Base-by-base conservation (phyloP, 2,888 invertebrate genomes). In the Lasioglossum zephyrum region DNA sequence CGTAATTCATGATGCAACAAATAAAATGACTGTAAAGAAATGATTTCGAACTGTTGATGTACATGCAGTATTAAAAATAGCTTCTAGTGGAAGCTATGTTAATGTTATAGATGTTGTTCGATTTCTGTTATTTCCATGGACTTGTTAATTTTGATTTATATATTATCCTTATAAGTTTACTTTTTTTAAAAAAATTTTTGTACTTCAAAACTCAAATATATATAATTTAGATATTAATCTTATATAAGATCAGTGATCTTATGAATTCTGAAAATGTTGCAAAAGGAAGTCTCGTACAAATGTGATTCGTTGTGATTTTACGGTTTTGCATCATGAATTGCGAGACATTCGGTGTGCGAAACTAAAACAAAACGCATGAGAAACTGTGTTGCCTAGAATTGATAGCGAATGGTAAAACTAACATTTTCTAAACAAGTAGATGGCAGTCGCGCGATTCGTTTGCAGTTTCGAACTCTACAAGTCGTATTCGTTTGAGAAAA, bases 331-430 rank as follows among this genome's bases (percentile, higher is more conserved):
- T 73, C 41, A n/a, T 18, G 60, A 75, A 75, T 75, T 44, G n/a
- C 60, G 26, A 18, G 8, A 44, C 26, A 44, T 4, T 44, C 26
- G n/a, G 13, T 41, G 18, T 22, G 31, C 11, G 60, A 75, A 49
- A 26, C 60, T 60, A 39, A 70, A 69, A 82, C 44, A 18, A 60
- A 47, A 76, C 39, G 41, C 41, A 49, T 47, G 53, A 22, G 5
- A 26, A 18, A 31, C 22, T 2, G 26, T 57, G n/a, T 16, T 13
- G 26, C 5, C 72, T 11, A 13, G 18, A 73, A 63, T n/a, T 47
- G 31, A 39, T 49, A 77, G 13, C 22, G n/a, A 84, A 63, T 85
- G 60, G 36, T 31, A 47, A 57, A 18, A n/a, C 70, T 31, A 66
- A 63, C 11, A 44, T 44, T 9, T 57, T 57, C 57, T 22, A 11